Base-by-base conservation (phyloP, 30 jellyfish, hydroid and myxozoan genomes). In the Clytia hemisphaerica region DNA sequence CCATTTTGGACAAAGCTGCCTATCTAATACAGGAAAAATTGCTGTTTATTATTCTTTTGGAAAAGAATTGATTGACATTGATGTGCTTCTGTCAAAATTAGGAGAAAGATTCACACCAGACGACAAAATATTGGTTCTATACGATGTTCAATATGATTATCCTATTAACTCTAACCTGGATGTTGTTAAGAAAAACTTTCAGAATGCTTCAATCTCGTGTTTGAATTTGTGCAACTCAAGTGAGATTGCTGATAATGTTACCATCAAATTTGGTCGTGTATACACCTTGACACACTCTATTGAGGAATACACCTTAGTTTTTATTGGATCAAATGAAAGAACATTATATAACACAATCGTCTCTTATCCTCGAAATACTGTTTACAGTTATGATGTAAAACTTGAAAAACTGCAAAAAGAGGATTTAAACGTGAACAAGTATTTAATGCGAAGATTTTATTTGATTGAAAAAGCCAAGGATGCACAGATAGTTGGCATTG, bases 1-100 rank as follows among this genome's bases (percentile, higher is more conserved):
- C 22, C 99, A 91, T 45, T 91, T 73, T 78, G 99, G 99, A 15
- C 87, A 92, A 44, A 75, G 95, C n/a, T 91, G 99, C 58, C 79
- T 91, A 27, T 82, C 95, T 81, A 75, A 92, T 51, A 76, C 99
- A 47, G 67, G 65, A 48, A 53, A 83, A 38, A 73, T 82, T 6
- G 94, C 99, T 1, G 88, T 78, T 1, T 76, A 61, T 5, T 82
- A 67, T 58, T 76, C 71, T 1, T 91, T 82, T 76, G 99, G 95
- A 28, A 62, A 47, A 27, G n/a, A 68, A 9, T 31, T 33, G 16
- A 63, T 91, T 53, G 87, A 77, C 59, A 42, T 54, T 4, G 64
- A 49, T 4, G 73, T 72, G 31, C 83, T 88, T 67, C 26, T 70
- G 38, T 22, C 0, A 5, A 64, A 72, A 3, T 29, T 79, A 18